Evolutionary conservation across 2,797 vertebrate genomes (phyloP).

Genomic region (Lepilemur septentrionalis): DNA sequence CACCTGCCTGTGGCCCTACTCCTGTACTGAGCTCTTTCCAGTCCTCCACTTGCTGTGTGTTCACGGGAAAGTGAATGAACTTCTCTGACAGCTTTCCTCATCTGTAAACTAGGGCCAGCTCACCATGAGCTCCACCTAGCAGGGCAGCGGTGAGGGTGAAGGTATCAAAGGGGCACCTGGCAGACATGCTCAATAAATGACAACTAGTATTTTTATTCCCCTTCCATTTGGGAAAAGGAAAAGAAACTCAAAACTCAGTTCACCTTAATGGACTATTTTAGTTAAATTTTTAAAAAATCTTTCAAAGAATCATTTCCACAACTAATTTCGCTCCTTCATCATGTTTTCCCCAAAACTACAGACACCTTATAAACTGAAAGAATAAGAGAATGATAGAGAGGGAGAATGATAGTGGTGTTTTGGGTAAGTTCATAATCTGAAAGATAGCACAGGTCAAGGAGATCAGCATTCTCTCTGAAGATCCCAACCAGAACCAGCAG

Average conservation of each 20-base stretch:
- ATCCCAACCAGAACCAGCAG: neutral
- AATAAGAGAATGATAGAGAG: neutral
- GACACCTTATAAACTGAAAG: neutral
- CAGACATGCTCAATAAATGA: neutral
- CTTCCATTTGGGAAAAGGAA: neutral
- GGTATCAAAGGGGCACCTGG: neutral
- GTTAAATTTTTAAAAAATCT: neutral
- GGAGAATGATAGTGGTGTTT: neutral
- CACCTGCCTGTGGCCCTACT: too few relatives aligned
- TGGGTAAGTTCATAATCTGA: neutral
- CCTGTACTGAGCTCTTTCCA: neutral
- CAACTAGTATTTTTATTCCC: neutral
- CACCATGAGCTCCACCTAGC: neutral
- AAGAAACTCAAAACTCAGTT: conserved; percentile 40
- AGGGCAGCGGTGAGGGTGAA: neutral
- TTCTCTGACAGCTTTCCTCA: neutral
- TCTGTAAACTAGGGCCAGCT: neutral
- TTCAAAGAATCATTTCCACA: neutral
- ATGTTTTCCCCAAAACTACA: neutral
- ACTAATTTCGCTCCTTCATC: neutral
- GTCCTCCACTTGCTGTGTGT: neutral
- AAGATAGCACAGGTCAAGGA: neutral
- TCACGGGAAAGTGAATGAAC: neutral
- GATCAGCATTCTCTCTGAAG: neutral
- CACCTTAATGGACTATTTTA: neutral